Evolutionary conservation across 2,888 invertebrate genomes (phyloP).

Genomic region (Drosophila limbata): DNA sequence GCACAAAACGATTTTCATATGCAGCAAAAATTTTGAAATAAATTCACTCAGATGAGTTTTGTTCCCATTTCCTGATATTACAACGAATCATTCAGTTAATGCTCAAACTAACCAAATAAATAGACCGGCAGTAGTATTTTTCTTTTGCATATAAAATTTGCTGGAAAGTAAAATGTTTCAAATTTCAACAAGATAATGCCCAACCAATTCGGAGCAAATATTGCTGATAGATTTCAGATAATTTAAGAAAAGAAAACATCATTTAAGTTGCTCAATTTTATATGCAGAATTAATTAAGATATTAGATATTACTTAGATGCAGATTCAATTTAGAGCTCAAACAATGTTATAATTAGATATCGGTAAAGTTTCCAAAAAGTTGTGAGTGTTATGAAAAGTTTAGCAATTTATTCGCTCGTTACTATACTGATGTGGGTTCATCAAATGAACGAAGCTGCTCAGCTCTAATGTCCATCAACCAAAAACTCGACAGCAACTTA

Average conservation of each 20-base stretch:
- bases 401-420: not conserved
- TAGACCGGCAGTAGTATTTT: not conserved
- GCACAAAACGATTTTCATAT: slow-evolving; percentile 26
- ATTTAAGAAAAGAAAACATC: too few relatives aligned
- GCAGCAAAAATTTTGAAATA: slow-evolving; percentile 59
- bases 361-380: not conserved
- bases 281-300: too few relatives aligned
- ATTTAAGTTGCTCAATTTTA: too few relatives aligned
- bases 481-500: slow-evolving; percentile 20
- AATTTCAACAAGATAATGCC: too few relatives aligned
- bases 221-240: too few relatives aligned
- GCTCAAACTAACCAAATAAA: not conserved
- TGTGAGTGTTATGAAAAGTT: not conserved
- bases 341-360: not conserved
- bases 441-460: not conserved
- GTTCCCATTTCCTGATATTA: not conserved
- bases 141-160: not conserved
- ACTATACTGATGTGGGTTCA: not conserved
- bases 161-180: too few relatives aligned
- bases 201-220: too few relatives aligned
- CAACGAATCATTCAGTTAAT: not conserved
- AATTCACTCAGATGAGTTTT: slow-evolving; percentile 45
- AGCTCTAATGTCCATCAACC: not conserved
- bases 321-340: too few relatives aligned
- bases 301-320: too few relatives aligned